Base-by-base conservation (phyloP, 2,113 vertebrate species). In the Brachypodius melanocephalos region DNA sequence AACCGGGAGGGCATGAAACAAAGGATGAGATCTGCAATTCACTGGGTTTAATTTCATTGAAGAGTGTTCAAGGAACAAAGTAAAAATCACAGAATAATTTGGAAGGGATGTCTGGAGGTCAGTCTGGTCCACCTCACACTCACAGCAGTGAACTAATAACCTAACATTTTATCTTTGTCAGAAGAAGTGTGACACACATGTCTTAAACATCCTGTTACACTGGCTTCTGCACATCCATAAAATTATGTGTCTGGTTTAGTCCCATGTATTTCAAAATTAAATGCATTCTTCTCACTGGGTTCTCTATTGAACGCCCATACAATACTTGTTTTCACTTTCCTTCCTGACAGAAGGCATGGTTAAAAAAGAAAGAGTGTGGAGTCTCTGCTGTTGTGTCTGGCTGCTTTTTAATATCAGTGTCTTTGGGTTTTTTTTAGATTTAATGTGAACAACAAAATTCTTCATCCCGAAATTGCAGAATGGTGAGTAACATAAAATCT, bases 381-480 rank as follows among this genome's bases (percentile, higher is more conserved):
- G 3, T 68, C 31, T 78, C 25, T 90, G 82, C 29, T 85, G 43
- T 45, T 85, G 11, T 78, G 19, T 24, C 24, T 83, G 46, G 17
- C 29, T 91, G 32, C 1, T 54, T 85, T 92, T 72, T 89, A 93
- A 96, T 43, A 31, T 73, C 51, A 26, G 1, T 43, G 18, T 83
- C 88, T 88, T 90, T 90, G 28, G 15, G 1, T 25, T 45, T 18
- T 18, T 17, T 83, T 6, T 72, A 99, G 99, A 63, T 99, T 99
- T 92, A 97, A 97, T 19, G 99, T 99, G 86, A 99, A 99, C 97
- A 99, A 99, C 95, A 98, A 93, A 43, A 94, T 98, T 78, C 97
- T 99, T 81, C 98, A 99, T 85, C 98, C 99, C 16, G 98, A 99
- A 95, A 99, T 99, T 40, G 98, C 99, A 63, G 99, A 99, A 96